Percentiles rank a stretch among this genome's conserved stretches.
Conservation (phyloP, 2,888 invertebrate genomes). For the Syrista parreyssii region DNA sequence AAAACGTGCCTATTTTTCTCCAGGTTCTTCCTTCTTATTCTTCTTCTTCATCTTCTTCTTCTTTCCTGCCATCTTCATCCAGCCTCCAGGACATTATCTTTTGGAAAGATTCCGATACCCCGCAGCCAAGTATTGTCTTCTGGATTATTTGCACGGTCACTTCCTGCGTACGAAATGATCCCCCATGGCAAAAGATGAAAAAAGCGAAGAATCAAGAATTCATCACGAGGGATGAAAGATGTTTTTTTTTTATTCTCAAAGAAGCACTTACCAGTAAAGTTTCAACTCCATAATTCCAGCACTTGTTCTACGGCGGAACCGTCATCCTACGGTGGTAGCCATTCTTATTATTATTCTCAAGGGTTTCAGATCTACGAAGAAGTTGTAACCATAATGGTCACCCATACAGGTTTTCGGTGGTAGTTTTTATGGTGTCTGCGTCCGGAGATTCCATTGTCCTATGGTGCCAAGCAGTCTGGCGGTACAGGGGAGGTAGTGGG, state of each 20-base stretch:
- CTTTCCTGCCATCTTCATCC: constrained; percentile 24
- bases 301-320: neutral
- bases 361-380: neutral
- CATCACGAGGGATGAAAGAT: neutral
- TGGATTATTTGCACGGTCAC: constrained; percentile 48
- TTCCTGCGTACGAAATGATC: constrained; percentile 33
- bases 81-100: neutral
- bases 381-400: neutral
- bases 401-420: neutral
- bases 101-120: neutral
- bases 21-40: constrained; percentile 29
- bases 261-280: neutral
- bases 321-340: neutral
- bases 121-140: constrained; percentile 41
- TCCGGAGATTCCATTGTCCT: constrained; percentile 38
- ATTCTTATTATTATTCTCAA: neutral
- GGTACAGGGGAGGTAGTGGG: constrained; percentile 9
- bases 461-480: constrained; percentile 56
- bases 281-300: neutral
- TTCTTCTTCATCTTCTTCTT: constrained; percentile 24
- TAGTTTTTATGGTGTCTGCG: constrained; percentile 31
- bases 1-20: constrained; percentile 11
- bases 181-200: constrained; percentile 5
- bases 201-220: neutral
- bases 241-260: neutral